Evolutionary conservation across 2,113 vertebrate genomes (phyloP).

Genomic region (Meriones unguiculatus): DNA sequence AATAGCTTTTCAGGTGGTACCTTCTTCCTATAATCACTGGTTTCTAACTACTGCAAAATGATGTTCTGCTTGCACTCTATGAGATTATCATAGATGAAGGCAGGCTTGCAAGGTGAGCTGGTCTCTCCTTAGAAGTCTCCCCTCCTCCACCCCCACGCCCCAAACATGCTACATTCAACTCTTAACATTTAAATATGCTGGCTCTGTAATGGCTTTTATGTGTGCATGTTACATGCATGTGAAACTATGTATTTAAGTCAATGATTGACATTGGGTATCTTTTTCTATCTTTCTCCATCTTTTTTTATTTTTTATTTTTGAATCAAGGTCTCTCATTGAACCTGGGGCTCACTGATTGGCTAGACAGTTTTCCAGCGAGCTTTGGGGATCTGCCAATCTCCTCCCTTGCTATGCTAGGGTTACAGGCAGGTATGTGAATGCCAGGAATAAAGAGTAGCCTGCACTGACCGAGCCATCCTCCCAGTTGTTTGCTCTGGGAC

Average conservation of each 20-base stretch:
- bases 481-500: not conserved
- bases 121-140: not conserved
- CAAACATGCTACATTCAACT: no score
- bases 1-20: not conserved
- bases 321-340: not conserved
- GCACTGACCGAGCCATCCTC: not conserved
- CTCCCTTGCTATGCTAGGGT: not conserved
- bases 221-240: not conserved
- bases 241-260: not conserved
- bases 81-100: not conserved
- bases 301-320: not conserved
- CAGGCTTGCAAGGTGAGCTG: not conserved
- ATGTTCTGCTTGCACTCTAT: not conserved
- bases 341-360: not conserved
- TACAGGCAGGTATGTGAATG: not conserved
- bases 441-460: not conserved
- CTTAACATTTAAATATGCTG: not conserved
- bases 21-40: not conserved
- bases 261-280: not conserved
- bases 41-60: not conserved
- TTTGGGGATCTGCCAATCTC: not conserved
- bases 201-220: not conserved
- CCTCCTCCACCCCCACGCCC: not conserved
- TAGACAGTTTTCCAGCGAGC: not conserved
- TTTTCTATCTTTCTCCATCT: not conserved